phyloP scores from a whole-genome alignment of 2,888 invertebrate genomes.

The Drosophila bunnanda region DNA sequence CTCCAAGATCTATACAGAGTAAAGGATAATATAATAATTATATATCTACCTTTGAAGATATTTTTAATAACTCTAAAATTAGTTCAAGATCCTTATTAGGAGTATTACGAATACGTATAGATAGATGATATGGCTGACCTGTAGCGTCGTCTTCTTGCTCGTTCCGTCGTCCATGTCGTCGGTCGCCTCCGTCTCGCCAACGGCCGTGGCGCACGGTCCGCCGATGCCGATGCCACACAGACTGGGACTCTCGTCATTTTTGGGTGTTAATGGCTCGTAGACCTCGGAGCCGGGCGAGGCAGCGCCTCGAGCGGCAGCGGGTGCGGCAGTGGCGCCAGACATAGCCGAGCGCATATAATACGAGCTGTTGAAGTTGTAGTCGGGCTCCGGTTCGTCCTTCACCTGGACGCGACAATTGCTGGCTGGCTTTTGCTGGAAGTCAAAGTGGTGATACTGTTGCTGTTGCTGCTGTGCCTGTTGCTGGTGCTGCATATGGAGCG shows the following conservation, averaged over 20 bases:
- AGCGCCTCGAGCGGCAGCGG: constrained; percentile 38
- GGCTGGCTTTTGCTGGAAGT: constrained; percentile 59
- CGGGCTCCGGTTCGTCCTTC: constrained; percentile 67
- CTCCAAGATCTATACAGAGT: constrained; percentile 59
- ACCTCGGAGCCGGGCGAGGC: constrained; percentile 73
- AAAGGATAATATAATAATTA: not conserved
- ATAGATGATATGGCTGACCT: constrained; percentile 56
- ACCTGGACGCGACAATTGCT: constrained; percentile 57
- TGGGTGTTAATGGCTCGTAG: constrained; percentile 78
- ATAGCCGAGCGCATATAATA: constrained; percentile 62
- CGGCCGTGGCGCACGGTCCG: constrained; percentile 43
- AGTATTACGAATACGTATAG: not conserved
- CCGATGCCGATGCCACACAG: constrained; percentile 59
- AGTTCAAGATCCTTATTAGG: not conserved
- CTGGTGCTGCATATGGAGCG: constrained; percentile 45
- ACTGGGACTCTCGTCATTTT: constrained; percentile 74
- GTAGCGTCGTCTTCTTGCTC: constrained; percentile 69
- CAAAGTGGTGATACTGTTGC: constrained; percentile 65
- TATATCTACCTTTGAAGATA: not conserved
- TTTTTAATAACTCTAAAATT: not conserved
- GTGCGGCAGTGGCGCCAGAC: constrained; percentile 43
- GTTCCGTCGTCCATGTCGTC: constrained; percentile 74
- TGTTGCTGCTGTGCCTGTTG: constrained; percentile 54
- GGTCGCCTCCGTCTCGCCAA: constrained; percentile 57
- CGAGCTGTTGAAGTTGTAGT: constrained; percentile 71